Evolutionary conservation across 2,888 invertebrate genomes (phyloP), one percentile per base, ranked within the genome.

Genomic region (Eledona agricola): DNA sequence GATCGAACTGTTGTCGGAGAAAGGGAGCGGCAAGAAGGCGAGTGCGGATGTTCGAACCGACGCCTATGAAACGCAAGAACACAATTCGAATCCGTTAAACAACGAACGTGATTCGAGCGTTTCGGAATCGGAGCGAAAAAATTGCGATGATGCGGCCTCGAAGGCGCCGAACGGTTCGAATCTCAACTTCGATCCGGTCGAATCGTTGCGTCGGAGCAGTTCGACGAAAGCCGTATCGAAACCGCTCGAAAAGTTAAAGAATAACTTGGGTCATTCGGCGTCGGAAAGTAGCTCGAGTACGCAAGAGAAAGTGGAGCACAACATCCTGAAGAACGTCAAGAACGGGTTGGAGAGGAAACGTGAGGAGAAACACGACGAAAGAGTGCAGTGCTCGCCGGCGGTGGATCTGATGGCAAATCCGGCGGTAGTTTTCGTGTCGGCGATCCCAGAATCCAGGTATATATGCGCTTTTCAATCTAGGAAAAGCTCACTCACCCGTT

Each of bases 331-430:
- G 37, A 55, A 61, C 26, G 54, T 47, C 13, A 54, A 47, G 11
- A 51, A 55, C 2, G 51, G 57, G 3, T 16, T 57, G n/a, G 61
- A 58, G 7, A 60, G 57, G 35, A 59, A 46, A 26, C 4, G 37
- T 19, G 38, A 47, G 20, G 37, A 25, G 22, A 22, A 47, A 9
- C 29, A 49, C 4, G 43, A 56, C 3, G 10, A 59, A n/a, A 55
- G 60, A 13, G 58, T 64, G 13, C 64, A 64, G 52, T 72, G 74
- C 61, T 75, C 74, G 35, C 72, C 71, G 10, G 60, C 66, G 7
- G 65, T 72, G 3, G 76, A 76, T 58, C 55, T 74, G 10, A 70
- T 70, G n/a, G 65, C 72, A 15, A 71, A 75, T 65, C 73, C 73
- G 3, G 70, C 68, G 23, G 73, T 75, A 38, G 73, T 74, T 2